These are phyloP conservation scores for Nephila pilipes DNA, from an alignment of 1,140 invertebrate genomes.

Conservation along the genomic window DNA sequence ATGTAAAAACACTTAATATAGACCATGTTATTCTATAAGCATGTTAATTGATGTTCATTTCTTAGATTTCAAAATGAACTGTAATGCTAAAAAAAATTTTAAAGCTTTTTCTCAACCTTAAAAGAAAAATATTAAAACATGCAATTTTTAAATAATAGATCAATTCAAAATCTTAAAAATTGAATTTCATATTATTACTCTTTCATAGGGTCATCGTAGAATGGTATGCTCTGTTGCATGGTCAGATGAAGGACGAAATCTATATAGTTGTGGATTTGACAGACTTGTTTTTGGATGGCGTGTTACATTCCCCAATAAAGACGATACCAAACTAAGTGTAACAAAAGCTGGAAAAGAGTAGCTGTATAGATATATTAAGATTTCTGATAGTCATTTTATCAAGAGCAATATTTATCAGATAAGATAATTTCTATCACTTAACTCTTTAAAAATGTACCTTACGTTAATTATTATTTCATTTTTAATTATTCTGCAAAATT, in stretches of 20 bases:
- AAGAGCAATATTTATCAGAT: not conserved
- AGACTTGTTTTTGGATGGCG: constrained; percentile 96
- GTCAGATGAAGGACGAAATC: constrained; percentile 92
- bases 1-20: no score
- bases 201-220: constrained; percentile 91
- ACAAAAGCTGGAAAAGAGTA: constrained; percentile 35
- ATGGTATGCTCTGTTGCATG: constrained; percentile 97
- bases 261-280: constrained; percentile 98
- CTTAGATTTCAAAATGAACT: no score
- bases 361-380: not conserved
- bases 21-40: no score
- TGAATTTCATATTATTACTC: no score
- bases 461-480: not conserved
- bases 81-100: no score
- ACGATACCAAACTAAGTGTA: constrained; percentile 63
- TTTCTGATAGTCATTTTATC: not conserved
- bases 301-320: constrained; percentile 83
- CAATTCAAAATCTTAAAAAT: no score
- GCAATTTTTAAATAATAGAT: no score
- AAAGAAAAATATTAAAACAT: no score
- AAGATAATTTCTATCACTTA: not conserved
- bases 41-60: no score
- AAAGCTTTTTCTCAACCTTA: no score
- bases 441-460: not conserved
- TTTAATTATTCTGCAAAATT: no score